These are phyloP conservation scores for Myotis planiceps DNA, from an alignment of 2,797 vertebrate genomes.

Conservation along the genomic window DNA sequence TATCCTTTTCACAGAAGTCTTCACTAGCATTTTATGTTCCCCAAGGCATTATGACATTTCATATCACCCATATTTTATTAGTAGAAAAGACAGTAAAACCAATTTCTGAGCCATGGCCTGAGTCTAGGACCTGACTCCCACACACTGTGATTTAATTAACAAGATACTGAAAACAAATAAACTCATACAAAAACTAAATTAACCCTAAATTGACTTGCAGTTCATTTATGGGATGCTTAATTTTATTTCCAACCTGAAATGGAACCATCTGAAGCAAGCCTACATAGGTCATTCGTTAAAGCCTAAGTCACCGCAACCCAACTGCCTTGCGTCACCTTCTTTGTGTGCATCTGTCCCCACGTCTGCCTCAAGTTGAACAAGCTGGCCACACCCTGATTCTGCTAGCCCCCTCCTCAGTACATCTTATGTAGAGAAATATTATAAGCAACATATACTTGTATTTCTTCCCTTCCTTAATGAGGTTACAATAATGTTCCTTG, in stretches of 20 bases:
- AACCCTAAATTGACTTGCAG: constrained; percentile 26
- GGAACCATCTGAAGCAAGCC: neutral
- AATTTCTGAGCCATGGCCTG: neutral
- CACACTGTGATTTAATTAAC: constrained; percentile 44
- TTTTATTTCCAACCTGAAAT: constrained; percentile 59
- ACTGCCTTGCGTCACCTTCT: neutral
- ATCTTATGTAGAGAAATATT: neutral
- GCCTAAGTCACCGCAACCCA: neutral
- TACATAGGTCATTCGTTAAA: neutral
- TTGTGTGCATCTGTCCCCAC: neutral
- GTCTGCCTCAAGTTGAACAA: neutral
- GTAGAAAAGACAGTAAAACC: constrained; percentile 9
- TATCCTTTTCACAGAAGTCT: constrained; percentile 13
- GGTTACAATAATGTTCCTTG: neutral
- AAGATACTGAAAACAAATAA: constrained; percentile 36
- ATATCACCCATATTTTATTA: neutral
- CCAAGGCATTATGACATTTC: neutral
- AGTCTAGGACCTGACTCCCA: neutral
- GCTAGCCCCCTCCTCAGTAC: neutral
- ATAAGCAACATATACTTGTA: neutral
- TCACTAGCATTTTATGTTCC: neutral
- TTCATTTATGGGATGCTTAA: constrained; percentile 17
- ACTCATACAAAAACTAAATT: constrained; percentile 21
- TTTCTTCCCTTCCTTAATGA: constrained; percentile 7
- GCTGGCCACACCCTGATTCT: neutral